Evolutionary conservation across 2,797 vertebrate genomes (phyloP), one percentile per base, ranked within the genome.

Genomic region (Muscicapa striata): DNA sequence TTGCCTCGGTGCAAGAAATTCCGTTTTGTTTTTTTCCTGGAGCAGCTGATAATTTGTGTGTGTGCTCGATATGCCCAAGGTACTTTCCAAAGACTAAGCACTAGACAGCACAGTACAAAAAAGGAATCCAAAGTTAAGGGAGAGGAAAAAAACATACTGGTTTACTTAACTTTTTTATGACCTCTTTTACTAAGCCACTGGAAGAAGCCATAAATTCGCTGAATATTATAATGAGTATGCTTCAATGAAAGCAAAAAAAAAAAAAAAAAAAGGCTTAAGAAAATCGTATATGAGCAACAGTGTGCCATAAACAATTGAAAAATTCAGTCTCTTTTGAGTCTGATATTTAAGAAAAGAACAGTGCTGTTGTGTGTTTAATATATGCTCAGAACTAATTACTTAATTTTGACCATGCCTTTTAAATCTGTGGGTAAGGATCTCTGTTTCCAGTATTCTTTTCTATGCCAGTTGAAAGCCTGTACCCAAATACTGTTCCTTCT

Each of bases 91-190:
- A 81, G 66, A 81, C 93, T 95, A 95, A 96, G 96, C 89, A 96
- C 91, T 94, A 97, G 96, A 87, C 95, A 95, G 95, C 92, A 95
- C 67, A 93, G 79, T 89, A 95, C 93, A 96, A 97, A 91, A 96
- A 97, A 93, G 81, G 79, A 97, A 96, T 97, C 96, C 90, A 86
- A 93, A 97, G 96, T 96, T 77, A 95, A 95, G 89, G 84, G 87
- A 89, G 68, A 89, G 70, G 84, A 64, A 94, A 95, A 88, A 95
- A 91, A 76, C 91, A 80, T 84, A 88, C 95, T 95, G 81, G 97
- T 97, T 95, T 95, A 96, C 92, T 90, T 95, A 97, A 98, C 95
- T 97, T 97, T 96, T 96, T 96, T 95, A 96, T 90, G 96, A 96
- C 95, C 97, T 87, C 87, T 97, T 96, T 89, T 91, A 90, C 83